Percentiles rank a stretch among this genome's conserved stretches.
Conservation (phyloP, 2,888 invertebrate species). For the Conistra vaccinii region DNA sequence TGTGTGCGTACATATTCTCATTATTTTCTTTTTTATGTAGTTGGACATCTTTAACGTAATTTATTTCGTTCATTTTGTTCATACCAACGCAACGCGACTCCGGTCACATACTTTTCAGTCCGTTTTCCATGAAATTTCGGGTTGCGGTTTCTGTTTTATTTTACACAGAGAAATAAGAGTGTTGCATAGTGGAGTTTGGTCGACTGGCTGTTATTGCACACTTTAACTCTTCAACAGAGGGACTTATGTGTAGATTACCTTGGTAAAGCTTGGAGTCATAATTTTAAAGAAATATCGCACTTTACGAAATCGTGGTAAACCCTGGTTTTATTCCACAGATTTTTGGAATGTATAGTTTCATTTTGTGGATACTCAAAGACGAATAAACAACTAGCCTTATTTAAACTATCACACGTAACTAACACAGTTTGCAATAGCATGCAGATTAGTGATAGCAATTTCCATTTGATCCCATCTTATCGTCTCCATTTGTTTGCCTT, state of each 20-base stretch:
- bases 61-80: conserved; percentile 3
- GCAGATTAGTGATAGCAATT: neutral
- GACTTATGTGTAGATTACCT: conserved; percentile 33
- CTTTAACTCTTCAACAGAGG: conserved; percentile 37
- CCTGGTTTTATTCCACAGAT: neutral
- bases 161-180: conserved; percentile 19
- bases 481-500: neutral
- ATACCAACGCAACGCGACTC: neutral
- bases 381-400: neutral
- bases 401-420: neutral
- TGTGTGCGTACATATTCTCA: too few relatives aligned
- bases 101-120: conserved; percentile 6
- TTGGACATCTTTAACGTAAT: neutral
- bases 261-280: conserved; percentile 9
- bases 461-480: neutral
- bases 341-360: neutral
- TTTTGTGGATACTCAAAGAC: too few relatives aligned
- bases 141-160: conserved; percentile 37
- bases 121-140: conserved; percentile 27
- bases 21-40: neutral
- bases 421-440: neutral
- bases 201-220: conserved; percentile 41
- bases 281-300: conserved; percentile 12
- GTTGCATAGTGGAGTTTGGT: conserved; percentile 27
- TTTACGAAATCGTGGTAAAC: conserved; percentile 2